Base-by-base conservation (phyloP, 2,113 vertebrate genomes). In the Colaptes auratus region DNA sequence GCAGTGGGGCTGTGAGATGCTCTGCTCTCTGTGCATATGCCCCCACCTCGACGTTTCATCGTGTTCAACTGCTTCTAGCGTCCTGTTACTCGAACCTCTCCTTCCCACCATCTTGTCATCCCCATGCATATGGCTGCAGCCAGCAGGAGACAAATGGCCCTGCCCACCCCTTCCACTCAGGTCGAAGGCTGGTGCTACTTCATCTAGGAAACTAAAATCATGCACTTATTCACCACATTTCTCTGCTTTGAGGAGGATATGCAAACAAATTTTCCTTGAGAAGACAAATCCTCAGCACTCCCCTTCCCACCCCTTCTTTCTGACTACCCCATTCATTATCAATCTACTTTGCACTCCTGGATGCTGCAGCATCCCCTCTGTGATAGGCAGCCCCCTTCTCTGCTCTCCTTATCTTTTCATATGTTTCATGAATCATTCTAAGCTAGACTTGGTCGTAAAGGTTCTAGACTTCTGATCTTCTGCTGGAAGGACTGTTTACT, bases 31-130 rank as follows among this genome's bases (percentile, higher is more conserved):
- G 4, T 39, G 24, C 36, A 53, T 36, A 14, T 1, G 5, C 0
- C 3, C 28, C 13, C 4, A 5, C 12, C 20, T 82, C 2, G 3
- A 59, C 0, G 1, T n/a, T 58, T 48, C 1, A 1, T 5, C 56
- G 20, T 0, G 1, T 42, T 52, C 23, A 36, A 25, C 33, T 36
- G 44, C 31, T 70, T 33, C 65, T 1, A 1, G 7, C 14, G 31
- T 21, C 30, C 10, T 52, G 50, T 13, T 2, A 5, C 48, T 61
- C 0, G 1, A 69, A 67, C 13, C 23, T 76, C 28, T 0, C 1
- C 8, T 42, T 58, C 28, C 31, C 11, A 3, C 10, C 1, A 5
- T 12, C 44, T 30, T 1, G 2, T 31, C 15, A 61, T 28, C 16
- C 19, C 65, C 14, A 7, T 1, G 3, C 2, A 3, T 6, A 5